Evolutionary conservation across 2,113 vertebrate species (phyloP).

Genomic region (Lucifuga dentata): DNA sequence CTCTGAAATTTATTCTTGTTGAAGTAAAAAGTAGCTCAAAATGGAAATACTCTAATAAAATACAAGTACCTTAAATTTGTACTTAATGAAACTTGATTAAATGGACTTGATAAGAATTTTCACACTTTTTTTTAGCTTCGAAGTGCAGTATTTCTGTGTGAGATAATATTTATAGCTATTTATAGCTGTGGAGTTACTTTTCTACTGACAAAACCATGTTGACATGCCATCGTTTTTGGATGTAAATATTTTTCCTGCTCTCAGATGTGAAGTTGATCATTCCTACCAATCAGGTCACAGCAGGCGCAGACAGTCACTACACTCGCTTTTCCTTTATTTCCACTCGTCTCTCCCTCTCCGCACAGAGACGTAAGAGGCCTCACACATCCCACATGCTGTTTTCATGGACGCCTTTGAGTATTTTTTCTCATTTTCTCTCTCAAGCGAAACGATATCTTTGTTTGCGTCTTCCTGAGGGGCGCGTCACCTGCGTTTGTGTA

Average conservation of each 20-base stretch:
- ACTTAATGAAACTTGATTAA: too few relatives aligned
- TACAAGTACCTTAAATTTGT: too few relatives aligned
- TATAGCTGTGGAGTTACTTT: not conserved
- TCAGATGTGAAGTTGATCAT: slow-evolving; percentile 29
- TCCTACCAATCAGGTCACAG: slow-evolving; percentile 28
- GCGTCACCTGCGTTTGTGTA: slow-evolving; percentile 65
- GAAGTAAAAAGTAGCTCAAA: too few relatives aligned
- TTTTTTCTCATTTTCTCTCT: slow-evolving; percentile 22
- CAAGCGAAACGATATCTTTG: slow-evolving; percentile 50
- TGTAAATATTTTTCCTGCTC: slow-evolving; percentile 26
- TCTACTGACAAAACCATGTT: not conserved
- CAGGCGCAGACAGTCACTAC: slow-evolving; percentile 20
- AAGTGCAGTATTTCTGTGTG: too few relatives aligned
- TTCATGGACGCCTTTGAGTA: slow-evolving; percentile 40
- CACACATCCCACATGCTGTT: slow-evolving; percentile 34
- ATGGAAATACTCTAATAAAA: too few relatives aligned
- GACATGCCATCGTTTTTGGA: slow-evolving; percentile 14
- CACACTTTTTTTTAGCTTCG: too few relatives aligned
- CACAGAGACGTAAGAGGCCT: too few relatives aligned
- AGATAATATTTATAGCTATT: slow-evolving; percentile 10
- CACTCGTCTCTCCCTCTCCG: slow-evolving; percentile 7
- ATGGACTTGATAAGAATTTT: too few relatives aligned
- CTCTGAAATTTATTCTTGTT: too few relatives aligned
- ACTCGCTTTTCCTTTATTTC: slow-evolving; percentile 14
- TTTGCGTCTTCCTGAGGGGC: slow-evolving; percentile 62